phyloP scores from a whole-genome alignment of 1,140 invertebrate species.

The Ditylenchus dipsaci region DNA sequence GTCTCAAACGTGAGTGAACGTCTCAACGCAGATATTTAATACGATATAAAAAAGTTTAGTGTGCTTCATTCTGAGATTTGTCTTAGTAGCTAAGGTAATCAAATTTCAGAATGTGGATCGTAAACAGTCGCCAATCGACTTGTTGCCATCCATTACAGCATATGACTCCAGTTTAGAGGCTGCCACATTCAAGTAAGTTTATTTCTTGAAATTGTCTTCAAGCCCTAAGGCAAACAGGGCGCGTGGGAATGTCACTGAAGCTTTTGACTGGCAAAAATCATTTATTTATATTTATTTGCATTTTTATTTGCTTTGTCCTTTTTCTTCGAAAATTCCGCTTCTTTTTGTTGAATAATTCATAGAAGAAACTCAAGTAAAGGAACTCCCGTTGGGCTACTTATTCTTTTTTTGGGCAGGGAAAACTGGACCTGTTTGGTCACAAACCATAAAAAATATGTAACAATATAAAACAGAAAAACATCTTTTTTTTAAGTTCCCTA shows the following conservation, averaged over 20 bases:
- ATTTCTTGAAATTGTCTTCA: neutral
- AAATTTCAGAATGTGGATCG: conserved; percentile 38
- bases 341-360: neutral
- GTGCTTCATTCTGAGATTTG: neutral
- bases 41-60: too few species aligned
- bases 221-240: neutral
- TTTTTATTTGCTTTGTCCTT: neutral
- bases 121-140: conserved; percentile 56
- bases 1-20: too few species aligned
- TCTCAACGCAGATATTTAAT: too few species aligned
- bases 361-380: neutral
- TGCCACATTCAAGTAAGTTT: conserved; percentile 45
- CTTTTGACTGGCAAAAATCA: neutral
- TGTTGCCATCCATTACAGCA: conserved; percentile 51
- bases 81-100: neutral
- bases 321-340: neutral
- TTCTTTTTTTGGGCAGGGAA: too few species aligned
- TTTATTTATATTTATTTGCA: too few species aligned
- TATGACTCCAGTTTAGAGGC: conserved; percentile 55
- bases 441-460: too few species aligned
- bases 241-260: neutral
- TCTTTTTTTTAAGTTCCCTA: too few species aligned
- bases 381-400: neutral
- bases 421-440: too few species aligned
- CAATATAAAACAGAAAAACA: too few species aligned